Conservation (phyloP, 2,888 invertebrate species). For the Epistrophella euchroma region DNA sequence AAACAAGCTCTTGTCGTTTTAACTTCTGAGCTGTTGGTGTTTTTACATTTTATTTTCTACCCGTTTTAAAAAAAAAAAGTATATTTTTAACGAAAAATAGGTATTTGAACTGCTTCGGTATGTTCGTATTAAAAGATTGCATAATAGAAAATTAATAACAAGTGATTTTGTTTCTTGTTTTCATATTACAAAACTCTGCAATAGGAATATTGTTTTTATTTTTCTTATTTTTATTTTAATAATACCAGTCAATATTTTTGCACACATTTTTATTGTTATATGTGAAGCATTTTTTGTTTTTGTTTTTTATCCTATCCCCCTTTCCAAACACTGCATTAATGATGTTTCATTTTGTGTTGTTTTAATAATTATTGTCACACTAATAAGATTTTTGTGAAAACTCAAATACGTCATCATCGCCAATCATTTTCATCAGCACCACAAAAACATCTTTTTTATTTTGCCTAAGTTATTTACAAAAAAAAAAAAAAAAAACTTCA, state of each 20-base stretch:
- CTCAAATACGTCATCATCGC: slow-evolving; percentile 59
- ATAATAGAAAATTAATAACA: slow-evolving; percentile 10
- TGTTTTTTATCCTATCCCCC: slow-evolving; percentile 5
- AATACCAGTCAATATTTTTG: slow-evolving; percentile 34
- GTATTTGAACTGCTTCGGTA: too few species aligned
- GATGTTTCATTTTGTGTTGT: slow-evolving; percentile 57
- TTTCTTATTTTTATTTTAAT: background rate
- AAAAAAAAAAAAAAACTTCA: background rate
- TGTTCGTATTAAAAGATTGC: slow-evolving; percentile 4
- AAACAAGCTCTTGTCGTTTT: too few species aligned
- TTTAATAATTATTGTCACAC: slow-evolving; percentile 59
- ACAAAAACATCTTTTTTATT: slow-evolving; percentile 16
- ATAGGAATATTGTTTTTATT: background rate
- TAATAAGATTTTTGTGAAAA: slow-evolving; percentile 47
- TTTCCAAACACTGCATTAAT: slow-evolving; percentile 21
- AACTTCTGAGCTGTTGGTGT: too few species aligned
- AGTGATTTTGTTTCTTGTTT: background rate
- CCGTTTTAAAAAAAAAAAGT: too few species aligned
- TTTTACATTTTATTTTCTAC: too few species aligned
- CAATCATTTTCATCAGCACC: slow-evolving; percentile 56
- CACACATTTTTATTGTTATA: slow-evolving; percentile 64
- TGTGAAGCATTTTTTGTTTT: slow-evolving; percentile 41
- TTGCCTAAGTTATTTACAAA: background rate
- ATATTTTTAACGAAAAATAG: too few species aligned
- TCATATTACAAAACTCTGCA: slow-evolving; percentile 12